Percentiles rank a stretch among this genome's conserved stretches.
phyloP scores from a whole-genome alignment of 2,888 invertebrate genomes.

The Meiosimyza platycephala region DNA sequence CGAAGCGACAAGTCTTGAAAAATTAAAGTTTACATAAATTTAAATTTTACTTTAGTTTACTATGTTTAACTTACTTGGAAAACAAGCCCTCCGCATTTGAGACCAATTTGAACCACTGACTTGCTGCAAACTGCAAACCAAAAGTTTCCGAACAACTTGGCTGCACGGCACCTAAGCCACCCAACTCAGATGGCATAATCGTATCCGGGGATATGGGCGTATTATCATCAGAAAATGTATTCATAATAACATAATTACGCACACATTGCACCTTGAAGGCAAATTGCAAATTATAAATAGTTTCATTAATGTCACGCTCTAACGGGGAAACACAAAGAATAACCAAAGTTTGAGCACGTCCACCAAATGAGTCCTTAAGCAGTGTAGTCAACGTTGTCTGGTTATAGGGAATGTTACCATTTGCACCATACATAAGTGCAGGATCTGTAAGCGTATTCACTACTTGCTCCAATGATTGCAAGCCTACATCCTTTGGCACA shows the following conservation, averaged over 20 bases:
- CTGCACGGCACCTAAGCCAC: slow-evolving; percentile 41
- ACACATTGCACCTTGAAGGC: slow-evolving; percentile 76
- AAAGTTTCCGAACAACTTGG: slow-evolving; percentile 66
- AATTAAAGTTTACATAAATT: slow-evolving; percentile 19
- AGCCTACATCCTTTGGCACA: slow-evolving; percentile 72
- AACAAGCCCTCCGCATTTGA: slow-evolving; percentile 86
- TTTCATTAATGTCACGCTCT: slow-evolving; percentile 76
- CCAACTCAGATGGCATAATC: slow-evolving; percentile 42
- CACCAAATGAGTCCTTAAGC: slow-evolving; percentile 80
- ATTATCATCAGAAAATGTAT: slow-evolving; percentile 76
- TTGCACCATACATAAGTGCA: slow-evolving; percentile 58
- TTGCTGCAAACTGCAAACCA: slow-evolving; percentile 84
- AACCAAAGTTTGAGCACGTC: slow-evolving; percentile 79
- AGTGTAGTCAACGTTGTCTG: slow-evolving; percentile 78
- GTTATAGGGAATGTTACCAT: slow-evolving; percentile 68
- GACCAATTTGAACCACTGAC: slow-evolving; percentile 85
- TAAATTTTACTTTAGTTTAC: neutral
- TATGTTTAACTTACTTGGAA: slow-evolving; percentile 69
- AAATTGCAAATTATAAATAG: slow-evolving; percentile 76
- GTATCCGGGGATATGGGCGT: slow-evolving; percentile 68
- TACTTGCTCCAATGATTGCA: slow-evolving; percentile 76
- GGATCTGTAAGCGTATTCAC: slow-evolving; percentile 72
- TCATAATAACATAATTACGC: slow-evolving; percentile 78
- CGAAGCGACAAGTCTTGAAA: slow-evolving; percentile 71
- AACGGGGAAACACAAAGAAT: slow-evolving; percentile 80